These are phyloP conservation scores for Philereme transversata DNA, from an alignment of 2,888 invertebrate genomes.

Conservation along the genomic window DNA sequence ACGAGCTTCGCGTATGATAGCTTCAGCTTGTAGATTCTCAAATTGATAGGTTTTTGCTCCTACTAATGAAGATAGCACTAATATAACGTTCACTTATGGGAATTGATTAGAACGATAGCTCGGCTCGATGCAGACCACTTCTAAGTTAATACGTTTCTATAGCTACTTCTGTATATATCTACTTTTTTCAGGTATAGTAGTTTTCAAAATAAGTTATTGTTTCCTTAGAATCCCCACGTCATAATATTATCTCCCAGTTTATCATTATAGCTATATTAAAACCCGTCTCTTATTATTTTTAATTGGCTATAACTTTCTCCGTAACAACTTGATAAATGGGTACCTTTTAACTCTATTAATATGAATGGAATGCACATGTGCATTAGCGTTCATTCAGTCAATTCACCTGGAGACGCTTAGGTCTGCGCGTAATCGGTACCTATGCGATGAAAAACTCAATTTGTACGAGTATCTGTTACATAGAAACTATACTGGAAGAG, in stretches of 20 bases:
- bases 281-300: background rate
- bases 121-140: too few relatives aligned
- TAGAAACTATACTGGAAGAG: slow-evolving; percentile 10
- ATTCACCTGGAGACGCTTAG: slow-evolving; percentile 15
- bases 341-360: slow-evolving; percentile 3
- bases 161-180: too few relatives aligned
- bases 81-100: background rate
- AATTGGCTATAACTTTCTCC: too few relatives aligned
- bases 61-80: slow-evolving; percentile 2
- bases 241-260: too few relatives aligned
- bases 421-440: slow-evolving; percentile 8
- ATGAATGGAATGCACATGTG: slow-evolving; percentile 10
- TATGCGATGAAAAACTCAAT: slow-evolving; percentile 32
- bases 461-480: slow-evolving; percentile 25
- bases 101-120: background rate
- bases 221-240: too few relatives aligned
- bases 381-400: slow-evolving; percentile 22
- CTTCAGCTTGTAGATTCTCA: slow-evolving; percentile 19
- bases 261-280: too few relatives aligned
- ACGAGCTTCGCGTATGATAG: slow-evolving; percentile 31
- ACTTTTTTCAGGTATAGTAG: too few relatives aligned
- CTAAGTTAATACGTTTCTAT: too few relatives aligned
- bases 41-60: slow-evolving; percentile 22
- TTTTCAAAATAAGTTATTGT: too few relatives aligned
- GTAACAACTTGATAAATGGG: too few relatives aligned